A percentile compares a stretch with the other conserved stretches of the same genome.
Conservation (phyloP, 2,797 vertebrate genomes). For the Tolypeutes matacus region DNA sequence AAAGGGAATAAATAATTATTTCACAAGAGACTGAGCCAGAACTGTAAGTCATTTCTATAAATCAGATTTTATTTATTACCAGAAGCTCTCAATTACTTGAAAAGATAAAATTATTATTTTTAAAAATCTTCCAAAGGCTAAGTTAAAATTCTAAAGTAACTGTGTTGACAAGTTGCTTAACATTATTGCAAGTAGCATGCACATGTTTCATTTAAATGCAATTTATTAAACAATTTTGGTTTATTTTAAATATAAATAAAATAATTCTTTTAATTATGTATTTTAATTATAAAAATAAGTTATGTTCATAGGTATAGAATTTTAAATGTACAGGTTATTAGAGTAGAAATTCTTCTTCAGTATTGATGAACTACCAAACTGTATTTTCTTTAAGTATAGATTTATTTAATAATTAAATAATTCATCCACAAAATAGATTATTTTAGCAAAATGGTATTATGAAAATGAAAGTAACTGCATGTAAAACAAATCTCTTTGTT, state of each 20-base stretch:
- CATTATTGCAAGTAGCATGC: background rate
- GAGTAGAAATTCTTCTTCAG: background rate
- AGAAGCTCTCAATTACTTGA: background rate
- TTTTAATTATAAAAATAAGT: conserved; percentile 52
- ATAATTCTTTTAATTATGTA: no score
- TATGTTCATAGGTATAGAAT: background rate
- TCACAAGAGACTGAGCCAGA: conserved; percentile 3
- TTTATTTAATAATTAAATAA: background rate
- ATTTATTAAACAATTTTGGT: background rate
- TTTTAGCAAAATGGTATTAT: background rate
- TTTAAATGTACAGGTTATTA: conserved; percentile 19
- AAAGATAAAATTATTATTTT: conserved; percentile 48
- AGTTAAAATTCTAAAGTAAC: background rate
- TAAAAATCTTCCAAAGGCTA: conserved; percentile 19
- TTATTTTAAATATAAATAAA: no score
- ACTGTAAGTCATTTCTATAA: background rate
- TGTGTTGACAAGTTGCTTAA: background rate
- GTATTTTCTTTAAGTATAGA: background rate
- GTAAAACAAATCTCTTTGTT: background rate
- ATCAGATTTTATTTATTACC: conserved; percentile 31
- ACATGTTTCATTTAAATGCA: conserved; percentile 24
- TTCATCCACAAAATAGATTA: background rate
- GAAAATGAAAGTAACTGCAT: background rate
- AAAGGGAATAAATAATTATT: background rate
- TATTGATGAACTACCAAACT: background rate